Base-by-base conservation (phyloP, 2,113 vertebrate genomes). In the Sula dactylatra region DNA sequence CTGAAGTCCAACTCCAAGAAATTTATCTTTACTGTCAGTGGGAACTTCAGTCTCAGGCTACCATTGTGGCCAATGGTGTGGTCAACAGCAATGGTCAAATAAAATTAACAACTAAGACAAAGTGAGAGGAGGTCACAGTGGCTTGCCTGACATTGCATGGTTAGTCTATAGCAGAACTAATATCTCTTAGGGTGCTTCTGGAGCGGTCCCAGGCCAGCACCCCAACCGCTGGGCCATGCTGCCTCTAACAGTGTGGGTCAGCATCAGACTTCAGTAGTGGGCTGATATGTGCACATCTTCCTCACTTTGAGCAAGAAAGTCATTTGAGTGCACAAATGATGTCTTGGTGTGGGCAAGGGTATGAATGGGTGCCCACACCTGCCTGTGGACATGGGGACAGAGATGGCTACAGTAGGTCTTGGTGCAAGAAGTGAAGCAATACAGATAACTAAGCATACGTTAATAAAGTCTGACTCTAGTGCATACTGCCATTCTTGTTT, bases 201-300 rank as follows among this genome's bases (percentile, higher is more conserved):
- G n/a, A 15, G n/a, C 47, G 49, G 36, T 52, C 13, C 45, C 50
- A 22, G 36, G 20, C 6, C 59, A 78, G 12, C n/a, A 34, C 10
- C n/a, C 31, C n/a, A 59, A 5, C 15, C 36, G 42, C 7, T 67
- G 47, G 54, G 5, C 38, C 22, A 20, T 45, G 19, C 32, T 92
- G 69, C 42, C n/a, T 76, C 56, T 27, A 16, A 36, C 38, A 47
- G 4, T 4, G 0, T 2, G 4, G 15, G 5, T 14, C 6, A 0
- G 8, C 2, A 0, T 42, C 21, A 81, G 55, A 27, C n/a, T n/a
- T 74, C 52, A 24, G n/a, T 7, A n/a, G 12, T 9, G 44, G 49
- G n/a, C 25, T 49, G 45, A 13, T 18, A 55, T 0, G 0, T 36
- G 49, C 44, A 18, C 13, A 5, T 38, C 42, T 62, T 77, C 54